Percentiles rank a stretch among this genome's conserved stretches.
Conservation (phyloP, 92 coral and sea anemone species). For the Pocillopora grandis region DNA sequence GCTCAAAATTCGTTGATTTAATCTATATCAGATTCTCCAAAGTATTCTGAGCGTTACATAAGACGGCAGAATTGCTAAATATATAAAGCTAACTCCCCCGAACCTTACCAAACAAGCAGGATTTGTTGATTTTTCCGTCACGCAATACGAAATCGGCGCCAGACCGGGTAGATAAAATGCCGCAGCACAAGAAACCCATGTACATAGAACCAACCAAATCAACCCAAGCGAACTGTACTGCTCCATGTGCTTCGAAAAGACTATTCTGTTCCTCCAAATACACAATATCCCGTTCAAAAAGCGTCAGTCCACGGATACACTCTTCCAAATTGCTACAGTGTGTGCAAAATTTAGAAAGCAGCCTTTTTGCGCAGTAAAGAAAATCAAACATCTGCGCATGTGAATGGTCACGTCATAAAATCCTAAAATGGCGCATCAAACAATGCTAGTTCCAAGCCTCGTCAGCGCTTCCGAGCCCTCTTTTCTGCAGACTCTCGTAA, state of each 20-base stretch:
- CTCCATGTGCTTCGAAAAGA: conserved; percentile 16
- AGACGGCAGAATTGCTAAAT: neutral
- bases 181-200: conserved; percentile 47
- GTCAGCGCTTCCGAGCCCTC: too few species aligned
- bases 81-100: neutral
- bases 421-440: conserved; percentile 14
- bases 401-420: conserved; percentile 41
- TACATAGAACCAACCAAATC: conserved; percentile 24
- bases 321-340: neutral
- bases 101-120: conserved; percentile 80
- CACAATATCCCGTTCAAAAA: neutral
- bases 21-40: neutral
- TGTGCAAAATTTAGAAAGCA: neutral
- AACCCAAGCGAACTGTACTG: conserved; percentile 4
- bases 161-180: conserved; percentile 94
- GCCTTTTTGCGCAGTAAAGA: conserved; percentile 31
- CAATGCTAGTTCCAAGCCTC: too few species aligned
- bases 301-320: neutral
- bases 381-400: conserved; percentile 21
- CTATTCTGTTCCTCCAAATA: neutral
- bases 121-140: conserved; percentile 24
- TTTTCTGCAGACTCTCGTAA: too few species aligned
- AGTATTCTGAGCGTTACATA: neutral
- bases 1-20: too few species aligned
- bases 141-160: conserved; percentile 94